phyloP scores from a whole-genome alignment of 2,797 vertebrate species.

The Austrolebias charrua region DNA sequence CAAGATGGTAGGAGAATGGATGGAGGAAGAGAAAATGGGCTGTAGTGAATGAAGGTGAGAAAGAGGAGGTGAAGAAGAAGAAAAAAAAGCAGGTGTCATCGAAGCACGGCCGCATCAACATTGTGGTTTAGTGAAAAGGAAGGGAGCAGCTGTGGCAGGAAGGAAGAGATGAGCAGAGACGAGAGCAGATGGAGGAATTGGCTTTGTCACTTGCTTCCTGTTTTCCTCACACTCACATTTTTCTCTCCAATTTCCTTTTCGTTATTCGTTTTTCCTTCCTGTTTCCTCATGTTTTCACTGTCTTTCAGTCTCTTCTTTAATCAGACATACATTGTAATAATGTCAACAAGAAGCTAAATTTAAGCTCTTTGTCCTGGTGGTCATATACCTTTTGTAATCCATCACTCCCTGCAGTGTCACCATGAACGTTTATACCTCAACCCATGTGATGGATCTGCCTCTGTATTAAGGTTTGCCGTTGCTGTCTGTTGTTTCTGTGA shows the following conservation, averaged over 20 bases:
- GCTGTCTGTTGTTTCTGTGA: slow-evolving; percentile 1
- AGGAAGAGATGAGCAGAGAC: slow-evolving; percentile 6
- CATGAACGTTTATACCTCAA: slow-evolving; percentile 1
- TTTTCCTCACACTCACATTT: background rate
- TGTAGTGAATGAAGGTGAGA: slow-evolving; percentile 38
- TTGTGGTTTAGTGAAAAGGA: slow-evolving; percentile 18
- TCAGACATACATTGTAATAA: background rate
- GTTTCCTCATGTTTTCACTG: slow-evolving; percentile 9
- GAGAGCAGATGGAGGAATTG: slow-evolving; percentile 37
- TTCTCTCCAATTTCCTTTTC: background rate
- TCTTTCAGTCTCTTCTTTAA: slow-evolving; percentile 1
- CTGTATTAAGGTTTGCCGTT: slow-evolving; percentile 5
- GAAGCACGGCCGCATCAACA: slow-evolving; percentile 35
- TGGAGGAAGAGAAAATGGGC: slow-evolving; percentile 35
- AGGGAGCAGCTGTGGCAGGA: slow-evolving; percentile 34
- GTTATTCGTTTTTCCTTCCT: background rate
- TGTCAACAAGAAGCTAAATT: slow-evolving; percentile 1
- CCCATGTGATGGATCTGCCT: slow-evolving; percentile 27
- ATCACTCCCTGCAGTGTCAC: background rate
- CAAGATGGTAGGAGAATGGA: slow-evolving; percentile 23
- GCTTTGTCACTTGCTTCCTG: slow-evolving; percentile 18
- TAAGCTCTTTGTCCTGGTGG: slow-evolving; percentile 5
- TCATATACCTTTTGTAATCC: slow-evolving; percentile 1
- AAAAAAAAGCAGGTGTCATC: slow-evolving; percentile 1
- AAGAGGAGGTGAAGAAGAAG: slow-evolving; percentile 9